These are phyloP conservation scores for Scaptomyza flava DNA, from an alignment of 2,888 invertebrate species.

Conservation along the genomic window DNA sequence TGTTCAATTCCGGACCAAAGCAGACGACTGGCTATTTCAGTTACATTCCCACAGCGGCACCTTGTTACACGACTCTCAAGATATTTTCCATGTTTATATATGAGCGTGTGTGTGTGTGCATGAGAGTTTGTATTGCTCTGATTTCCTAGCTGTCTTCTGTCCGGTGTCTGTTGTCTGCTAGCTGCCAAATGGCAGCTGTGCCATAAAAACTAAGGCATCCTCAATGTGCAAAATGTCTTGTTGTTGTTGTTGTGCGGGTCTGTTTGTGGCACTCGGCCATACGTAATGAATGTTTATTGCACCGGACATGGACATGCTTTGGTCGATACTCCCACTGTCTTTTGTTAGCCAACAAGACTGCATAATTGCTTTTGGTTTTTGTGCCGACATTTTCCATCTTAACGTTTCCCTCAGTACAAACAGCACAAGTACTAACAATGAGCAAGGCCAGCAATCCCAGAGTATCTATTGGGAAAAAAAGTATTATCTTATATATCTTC, in stretches of 20 bases:
- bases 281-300: conserved; percentile 79
- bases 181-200: conserved; percentile 71
- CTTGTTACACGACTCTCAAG: conserved; percentile 47
- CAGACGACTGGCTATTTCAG: conserved; percentile 58
- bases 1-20: conserved; percentile 75
- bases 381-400: conserved; percentile 35
- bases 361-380: conserved; percentile 72
- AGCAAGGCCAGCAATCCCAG: not conserved
- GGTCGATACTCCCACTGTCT: conserved; percentile 45
- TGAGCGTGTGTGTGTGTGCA: conserved; percentile 17
- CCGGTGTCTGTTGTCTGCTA: not conserved
- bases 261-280: conserved; percentile 76
- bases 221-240: conserved; percentile 20
- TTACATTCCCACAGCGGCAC: conserved; percentile 52
- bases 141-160: conserved; percentile 68
- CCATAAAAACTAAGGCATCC: conserved; percentile 69
- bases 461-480: not conserved
- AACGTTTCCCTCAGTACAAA: conserved; percentile 44
- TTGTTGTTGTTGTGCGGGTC: conserved; percentile 54
- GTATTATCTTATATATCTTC: not conserved
- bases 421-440: conserved; percentile 13
- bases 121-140: conserved; percentile 51
- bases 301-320: conserved; percentile 78
- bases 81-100: conserved; percentile 21
- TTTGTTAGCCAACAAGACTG: conserved; percentile 64